Percentiles rank a stretch among this genome's conserved stretches.
Evolutionary conservation across 2,888 invertebrate species (phyloP).

Genomic region (Hyppa rectilinea): DNA sequence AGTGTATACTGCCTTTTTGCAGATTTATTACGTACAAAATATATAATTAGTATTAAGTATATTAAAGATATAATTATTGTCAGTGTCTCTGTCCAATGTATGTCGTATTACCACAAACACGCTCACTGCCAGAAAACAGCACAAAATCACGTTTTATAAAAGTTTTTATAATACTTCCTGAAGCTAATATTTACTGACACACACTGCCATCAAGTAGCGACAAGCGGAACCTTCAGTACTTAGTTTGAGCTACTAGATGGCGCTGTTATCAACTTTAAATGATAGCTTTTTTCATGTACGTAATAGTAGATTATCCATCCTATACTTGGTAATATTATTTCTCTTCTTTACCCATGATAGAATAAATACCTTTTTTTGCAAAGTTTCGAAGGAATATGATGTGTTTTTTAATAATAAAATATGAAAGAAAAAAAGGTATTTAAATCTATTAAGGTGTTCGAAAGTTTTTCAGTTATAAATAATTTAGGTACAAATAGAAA

Average conservation of each 20-base stretch:
- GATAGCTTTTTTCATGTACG: conserved; percentile 27
- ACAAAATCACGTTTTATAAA: conserved; percentile 10
- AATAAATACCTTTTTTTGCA: background rate
- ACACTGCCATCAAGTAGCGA: conserved; percentile 22
- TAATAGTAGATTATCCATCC: conserved; percentile 28
- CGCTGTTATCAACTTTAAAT: conserved; percentile 4
- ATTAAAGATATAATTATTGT: conserved; percentile 38
- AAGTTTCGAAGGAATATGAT: background rate
- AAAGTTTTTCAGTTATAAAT: conserved; percentile 9
- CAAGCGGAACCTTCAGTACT: background rate
- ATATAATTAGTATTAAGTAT: conserved; percentile 32
- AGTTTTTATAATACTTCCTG: conserved; percentile 8
- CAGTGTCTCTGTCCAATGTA: conserved; percentile 22
- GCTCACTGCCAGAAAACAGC: conserved; percentile 29
- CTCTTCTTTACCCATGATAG: background rate
- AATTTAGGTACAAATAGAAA: conserved; percentile 39
- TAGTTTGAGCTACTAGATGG: conserved; percentile 3
- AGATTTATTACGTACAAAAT: conserved; percentile 64
- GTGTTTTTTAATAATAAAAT: background rate
- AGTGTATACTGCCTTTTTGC: conserved; percentile 57
- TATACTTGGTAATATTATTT: conserved; percentile 13
- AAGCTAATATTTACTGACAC: background rate
- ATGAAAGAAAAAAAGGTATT: background rate
- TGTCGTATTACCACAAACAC: conserved; percentile 1
- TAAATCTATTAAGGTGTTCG: background rate